Percentiles rank a stretch among this genome's conserved stretches.
These are phyloP conservation scores for Peromyscus eremicus DNA, from an alignment of 2,797 vertebrate species.

Conservation along the genomic window DNA sequence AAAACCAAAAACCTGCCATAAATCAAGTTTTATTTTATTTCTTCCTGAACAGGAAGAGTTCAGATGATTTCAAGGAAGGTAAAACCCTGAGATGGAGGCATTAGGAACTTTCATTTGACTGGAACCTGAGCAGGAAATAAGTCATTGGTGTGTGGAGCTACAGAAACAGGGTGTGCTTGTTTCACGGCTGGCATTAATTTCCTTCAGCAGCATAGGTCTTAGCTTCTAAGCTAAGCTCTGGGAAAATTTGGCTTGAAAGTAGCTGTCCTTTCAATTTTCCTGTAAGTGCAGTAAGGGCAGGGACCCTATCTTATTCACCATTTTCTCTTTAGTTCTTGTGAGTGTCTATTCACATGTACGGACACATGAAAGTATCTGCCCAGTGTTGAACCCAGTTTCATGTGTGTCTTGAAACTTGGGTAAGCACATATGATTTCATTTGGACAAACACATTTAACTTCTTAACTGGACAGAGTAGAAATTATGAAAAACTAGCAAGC, in stretches of 20 bases:
- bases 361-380: constrained; percentile 15
- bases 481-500: constrained; percentile 32
- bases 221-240: constrained; percentile 17
- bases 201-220: not conserved
- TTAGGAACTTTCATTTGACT: constrained; percentile 17
- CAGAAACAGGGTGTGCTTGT: not conserved
- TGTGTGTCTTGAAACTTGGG: constrained; percentile 38
- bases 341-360: not conserved
- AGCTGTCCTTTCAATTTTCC: not conserved
- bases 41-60: not conserved
- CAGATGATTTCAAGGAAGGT: not conserved
- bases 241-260: not conserved
- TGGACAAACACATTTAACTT: constrained; percentile 28
- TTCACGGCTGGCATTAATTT: constrained; percentile 32
- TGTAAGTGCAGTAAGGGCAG: not conserved
- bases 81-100: not conserved
- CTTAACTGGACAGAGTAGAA: constrained; percentile 2
- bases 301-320: not conserved
- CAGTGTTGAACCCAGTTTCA: not conserved
- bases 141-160: not conserved
- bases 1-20: not conserved
- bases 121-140: constrained; percentile 15
- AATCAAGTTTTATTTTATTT: not conserved
- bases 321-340: constrained; percentile 43
- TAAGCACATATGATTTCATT: constrained; percentile 44